A percentile compares a stretch with the other conserved stretches of the same genome.
Evolutionary conservation across 2,797 vertebrate species (phyloP).

Genomic region (Galagoides demidoff): DNA sequence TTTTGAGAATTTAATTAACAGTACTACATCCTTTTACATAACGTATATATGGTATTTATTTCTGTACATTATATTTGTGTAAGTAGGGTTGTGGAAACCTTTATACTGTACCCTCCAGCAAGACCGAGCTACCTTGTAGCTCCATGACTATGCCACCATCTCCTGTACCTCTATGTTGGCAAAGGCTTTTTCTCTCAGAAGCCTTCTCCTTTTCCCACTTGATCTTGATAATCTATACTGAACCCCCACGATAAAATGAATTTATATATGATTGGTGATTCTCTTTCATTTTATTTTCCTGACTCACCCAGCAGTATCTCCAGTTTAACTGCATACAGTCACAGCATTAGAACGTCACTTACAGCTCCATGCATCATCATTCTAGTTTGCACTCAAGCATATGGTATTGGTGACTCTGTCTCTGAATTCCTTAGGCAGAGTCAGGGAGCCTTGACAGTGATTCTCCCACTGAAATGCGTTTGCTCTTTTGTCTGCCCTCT

Average conservation of each 20-base stretch:
- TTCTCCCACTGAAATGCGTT: neutral
- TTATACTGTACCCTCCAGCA: neutral
- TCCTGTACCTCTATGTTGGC: neutral
- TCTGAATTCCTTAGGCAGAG: neutral
- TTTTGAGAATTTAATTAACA: neutral
- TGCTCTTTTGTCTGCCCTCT: neutral
- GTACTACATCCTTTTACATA: neutral
- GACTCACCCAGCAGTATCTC: neutral
- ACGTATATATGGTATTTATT: neutral
- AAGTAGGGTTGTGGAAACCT: neutral
- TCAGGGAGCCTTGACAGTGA: neutral
- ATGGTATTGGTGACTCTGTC: neutral
- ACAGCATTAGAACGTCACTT: neutral
- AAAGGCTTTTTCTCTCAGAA: neutral
- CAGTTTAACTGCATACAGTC: fast-evolving
- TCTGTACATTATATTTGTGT: neutral
- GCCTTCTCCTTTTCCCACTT: neutral
- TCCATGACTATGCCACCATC: neutral
- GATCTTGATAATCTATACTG: neutral
- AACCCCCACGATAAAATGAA: neutral
- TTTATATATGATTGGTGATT: neutral
- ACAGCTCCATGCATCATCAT: neutral
- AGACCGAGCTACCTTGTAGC: neutral
- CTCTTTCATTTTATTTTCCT: neutral
- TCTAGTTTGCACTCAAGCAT: neutral